These are phyloP conservation scores for Tragelaphus oryx DNA, from an alignment of 2,797 vertebrate genomes.

Conservation along the genomic window DNA sequence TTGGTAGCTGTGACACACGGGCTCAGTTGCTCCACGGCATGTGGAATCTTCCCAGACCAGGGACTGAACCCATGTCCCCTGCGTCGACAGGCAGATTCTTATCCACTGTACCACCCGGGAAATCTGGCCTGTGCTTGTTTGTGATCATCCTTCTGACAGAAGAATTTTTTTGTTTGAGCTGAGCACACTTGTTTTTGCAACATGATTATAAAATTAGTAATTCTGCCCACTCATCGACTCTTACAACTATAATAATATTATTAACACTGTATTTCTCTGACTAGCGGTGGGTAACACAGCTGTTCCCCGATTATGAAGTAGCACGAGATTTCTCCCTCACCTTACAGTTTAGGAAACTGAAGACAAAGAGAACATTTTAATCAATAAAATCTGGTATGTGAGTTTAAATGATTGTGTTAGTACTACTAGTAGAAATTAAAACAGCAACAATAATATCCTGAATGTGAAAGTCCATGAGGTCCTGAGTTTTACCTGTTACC, in stretches of 20 bases:
- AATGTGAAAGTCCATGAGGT: neutral
- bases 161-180: slow-evolving; percentile 2
- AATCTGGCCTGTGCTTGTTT: neutral
- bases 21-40: neutral
- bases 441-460: neutral
- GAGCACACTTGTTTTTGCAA: neutral
- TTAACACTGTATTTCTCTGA: neutral
- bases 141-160: neutral
- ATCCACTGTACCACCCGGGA: neutral
- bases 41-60: neutral
- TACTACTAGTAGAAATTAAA: neutral
- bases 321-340: neutral
- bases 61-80: neutral
- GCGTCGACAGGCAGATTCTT: neutral
- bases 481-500: neutral
- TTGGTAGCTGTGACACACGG: neutral
- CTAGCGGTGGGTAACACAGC: neutral
- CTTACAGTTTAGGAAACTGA: neutral
- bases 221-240: neutral
- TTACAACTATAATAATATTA: neutral
- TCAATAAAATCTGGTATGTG: neutral
- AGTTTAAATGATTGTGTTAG: neutral
- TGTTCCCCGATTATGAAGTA: neutral
- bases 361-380: neutral
- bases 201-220: neutral